Evolutionary conservation across 2,797 vertebrate species (phyloP).

Genomic region (Sebastiscus tertius): DNA sequence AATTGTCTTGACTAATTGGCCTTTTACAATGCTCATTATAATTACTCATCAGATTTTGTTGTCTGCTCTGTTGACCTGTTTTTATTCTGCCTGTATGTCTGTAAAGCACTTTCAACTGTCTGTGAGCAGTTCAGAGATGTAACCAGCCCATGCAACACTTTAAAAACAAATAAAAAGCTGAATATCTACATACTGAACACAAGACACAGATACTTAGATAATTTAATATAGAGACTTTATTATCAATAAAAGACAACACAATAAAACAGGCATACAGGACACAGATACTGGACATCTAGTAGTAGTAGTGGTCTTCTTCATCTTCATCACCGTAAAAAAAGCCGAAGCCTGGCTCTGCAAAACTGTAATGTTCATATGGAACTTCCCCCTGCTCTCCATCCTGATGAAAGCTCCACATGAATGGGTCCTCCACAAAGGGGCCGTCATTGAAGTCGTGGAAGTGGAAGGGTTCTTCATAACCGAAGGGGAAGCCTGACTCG

Average conservation of each 20-base stretch:
- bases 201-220: neutral
- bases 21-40: no score
- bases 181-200: neutral
- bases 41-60: no score
- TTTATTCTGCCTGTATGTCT: no score
- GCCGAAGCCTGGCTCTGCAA: conserved; percentile 20
- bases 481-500: conserved; percentile 26
- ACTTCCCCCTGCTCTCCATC: conserved; percentile 29
- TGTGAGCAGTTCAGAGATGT: neutral
- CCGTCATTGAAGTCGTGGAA: conserved; percentile 41
- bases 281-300: neutral
- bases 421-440: conserved; percentile 24
- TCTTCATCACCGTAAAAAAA: conserved; percentile 25
- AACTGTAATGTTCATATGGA: neutral
- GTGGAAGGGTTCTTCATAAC: conserved; percentile 47
- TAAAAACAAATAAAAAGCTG: neutral
- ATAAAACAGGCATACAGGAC: neutral
- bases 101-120: no score
- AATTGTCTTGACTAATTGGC: no score
- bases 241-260: conserved; percentile 10
- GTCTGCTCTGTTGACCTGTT: no score
- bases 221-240: conserved; percentile 39
- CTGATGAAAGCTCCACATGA: conserved; percentile 47
- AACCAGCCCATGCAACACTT: neutral
- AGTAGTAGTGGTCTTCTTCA: conserved; percentile 36